Conservation (phyloP, 2,113 vertebrate species). For the Trogon surrucura region DNA sequence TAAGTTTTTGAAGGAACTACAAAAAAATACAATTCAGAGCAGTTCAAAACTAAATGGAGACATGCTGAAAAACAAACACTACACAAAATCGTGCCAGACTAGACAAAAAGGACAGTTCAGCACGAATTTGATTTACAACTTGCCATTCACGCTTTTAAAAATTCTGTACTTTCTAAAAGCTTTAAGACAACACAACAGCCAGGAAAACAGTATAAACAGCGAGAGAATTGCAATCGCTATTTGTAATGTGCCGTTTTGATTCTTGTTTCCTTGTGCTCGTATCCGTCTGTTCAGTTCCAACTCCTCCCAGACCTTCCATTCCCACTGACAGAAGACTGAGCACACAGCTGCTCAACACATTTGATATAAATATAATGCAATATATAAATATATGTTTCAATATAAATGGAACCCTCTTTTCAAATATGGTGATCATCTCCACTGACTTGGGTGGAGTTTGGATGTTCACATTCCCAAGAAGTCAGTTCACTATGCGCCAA, state of each 20-base stretch:
- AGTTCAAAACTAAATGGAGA: not conserved
- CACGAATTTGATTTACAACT: not conserved
- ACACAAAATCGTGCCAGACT: not conserved
- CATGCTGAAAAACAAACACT: not conserved
- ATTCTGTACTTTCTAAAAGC: not conserved
- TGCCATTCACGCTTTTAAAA: not conserved
- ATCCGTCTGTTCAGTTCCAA: not conserved
- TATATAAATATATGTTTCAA: not conserved
- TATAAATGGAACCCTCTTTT: not conserved
- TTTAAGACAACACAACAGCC: not conserved
- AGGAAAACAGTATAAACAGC: not conserved
- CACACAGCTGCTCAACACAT: too few relatives aligned
- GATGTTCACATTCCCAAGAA: not conserved
- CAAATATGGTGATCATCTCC: not conserved
- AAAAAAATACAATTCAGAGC: not conserved
- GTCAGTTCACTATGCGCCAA: not conserved
- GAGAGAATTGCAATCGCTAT: not conserved
- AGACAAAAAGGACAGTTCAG: not conserved
- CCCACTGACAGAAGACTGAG: too few relatives aligned
- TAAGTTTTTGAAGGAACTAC: not conserved
- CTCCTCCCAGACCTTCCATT: not conserved
- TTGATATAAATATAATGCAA: too few relatives aligned
- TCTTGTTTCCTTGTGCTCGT: not conserved
- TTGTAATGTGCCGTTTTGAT: not conserved
- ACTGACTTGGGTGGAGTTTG: not conserved